Conservation (phyloP, 2,888 invertebrate species). For the Nomada flava region DNA sequence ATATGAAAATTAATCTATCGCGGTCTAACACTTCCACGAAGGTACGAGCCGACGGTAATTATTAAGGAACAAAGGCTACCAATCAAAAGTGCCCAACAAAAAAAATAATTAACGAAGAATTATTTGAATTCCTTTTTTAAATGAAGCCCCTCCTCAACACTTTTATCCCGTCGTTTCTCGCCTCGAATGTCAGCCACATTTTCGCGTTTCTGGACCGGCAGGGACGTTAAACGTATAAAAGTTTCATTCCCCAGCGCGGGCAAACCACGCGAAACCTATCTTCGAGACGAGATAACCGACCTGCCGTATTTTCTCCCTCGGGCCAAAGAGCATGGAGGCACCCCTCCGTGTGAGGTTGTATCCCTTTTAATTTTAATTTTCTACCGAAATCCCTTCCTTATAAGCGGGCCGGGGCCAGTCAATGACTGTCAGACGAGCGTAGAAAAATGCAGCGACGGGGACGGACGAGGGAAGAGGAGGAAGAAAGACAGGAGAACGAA, state of each 20-base stretch:
- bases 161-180: background rate
- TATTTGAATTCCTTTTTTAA: background rate
- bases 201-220: slow-evolving; percentile 16
- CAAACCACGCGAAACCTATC: slow-evolving; percentile 45
- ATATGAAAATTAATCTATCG: too few species aligned
- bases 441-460: slow-evolving; percentile 59
- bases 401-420: slow-evolving; percentile 64
- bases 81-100: background rate
- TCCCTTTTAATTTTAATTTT: slow-evolving; percentile 81
- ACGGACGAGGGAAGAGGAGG: slow-evolving; percentile 44
- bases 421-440: slow-evolving; percentile 64
- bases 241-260: slow-evolving; percentile 17
- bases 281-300: slow-evolving; percentile 51
- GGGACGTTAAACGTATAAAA: slow-evolving; percentile 28
- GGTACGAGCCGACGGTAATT: too few species aligned
- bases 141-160: background rate
- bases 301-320: slow-evolving; percentile 55
- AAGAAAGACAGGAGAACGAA: slow-evolving; percentile 41
- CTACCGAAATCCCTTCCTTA: slow-evolving; percentile 80
- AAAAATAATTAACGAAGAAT: background rate
- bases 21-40: too few species aligned
- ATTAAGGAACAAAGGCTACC: too few species aligned
- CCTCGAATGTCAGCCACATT: background rate
- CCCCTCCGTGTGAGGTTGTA: slow-evolving; percentile 63
- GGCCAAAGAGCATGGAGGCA: slow-evolving; percentile 60